Evolutionary conservation across 2,113 vertebrate species (phyloP).

Genomic region (Mormyrus iriodes): DNA sequence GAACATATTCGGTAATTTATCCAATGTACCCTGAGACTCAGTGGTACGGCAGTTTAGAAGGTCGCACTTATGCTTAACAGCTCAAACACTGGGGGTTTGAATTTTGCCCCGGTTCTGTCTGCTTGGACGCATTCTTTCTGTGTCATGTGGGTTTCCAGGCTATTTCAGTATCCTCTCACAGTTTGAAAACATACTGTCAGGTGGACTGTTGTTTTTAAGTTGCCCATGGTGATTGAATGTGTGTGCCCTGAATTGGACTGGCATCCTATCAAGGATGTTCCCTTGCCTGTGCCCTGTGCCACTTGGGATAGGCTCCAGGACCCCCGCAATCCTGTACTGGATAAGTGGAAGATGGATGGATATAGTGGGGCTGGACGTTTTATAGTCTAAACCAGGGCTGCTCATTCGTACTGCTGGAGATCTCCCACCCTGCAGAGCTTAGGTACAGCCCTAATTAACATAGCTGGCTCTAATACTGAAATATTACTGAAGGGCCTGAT

Average conservation of each 20-base stretch:
- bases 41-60: neutral
- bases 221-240: neutral
- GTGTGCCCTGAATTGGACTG: neutral
- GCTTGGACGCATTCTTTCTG: neutral
- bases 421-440: neutral
- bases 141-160: neutral
- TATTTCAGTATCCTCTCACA: neutral
- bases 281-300: neutral
- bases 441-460: neutral
- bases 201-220: neutral
- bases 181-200: neutral
- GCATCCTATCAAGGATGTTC: neutral
- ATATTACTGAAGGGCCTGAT: neutral
- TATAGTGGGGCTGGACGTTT: neutral
- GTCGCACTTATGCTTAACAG: neutral
- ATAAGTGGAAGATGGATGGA: neutral
- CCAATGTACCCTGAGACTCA: neutral
- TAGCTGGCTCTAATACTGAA: neutral
- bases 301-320: neutral
- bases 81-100: neutral
- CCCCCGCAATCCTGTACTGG: neutral
- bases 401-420: neutral
- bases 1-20: neutral
- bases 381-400: neutral
- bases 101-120: neutral